Evolutionary conservation across 1,140 invertebrate species (phyloP).

Genomic region (Dendrolimus kikuchii): DNA sequence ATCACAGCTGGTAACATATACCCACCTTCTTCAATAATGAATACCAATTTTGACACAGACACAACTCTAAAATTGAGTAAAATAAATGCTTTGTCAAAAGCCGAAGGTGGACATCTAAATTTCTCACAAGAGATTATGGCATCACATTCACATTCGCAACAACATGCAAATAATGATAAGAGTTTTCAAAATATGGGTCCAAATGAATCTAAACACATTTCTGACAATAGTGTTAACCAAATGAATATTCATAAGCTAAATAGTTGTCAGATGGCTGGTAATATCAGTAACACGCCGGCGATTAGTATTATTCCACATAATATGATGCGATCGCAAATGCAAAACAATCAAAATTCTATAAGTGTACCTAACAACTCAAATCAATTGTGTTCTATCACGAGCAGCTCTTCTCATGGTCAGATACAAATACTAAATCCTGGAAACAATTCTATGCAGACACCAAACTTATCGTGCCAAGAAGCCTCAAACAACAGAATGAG

Average conservation of each 20-base stretch:
- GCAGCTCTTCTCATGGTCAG: conserved; percentile 44
- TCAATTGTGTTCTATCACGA: conserved; percentile 54
- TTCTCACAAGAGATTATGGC: conserved; percentile 66
- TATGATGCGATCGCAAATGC: conserved; percentile 46
- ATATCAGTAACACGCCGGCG: conserved; percentile 47
- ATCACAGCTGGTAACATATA: conserved; percentile 64
- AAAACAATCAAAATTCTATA: conserved; percentile 52
- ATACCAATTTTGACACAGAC: conserved; percentile 57
- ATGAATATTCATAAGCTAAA: conserved; percentile 62
- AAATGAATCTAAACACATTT: conserved; percentile 49
- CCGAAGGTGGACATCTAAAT: conserved; percentile 60
- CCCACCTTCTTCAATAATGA: conserved; percentile 51
- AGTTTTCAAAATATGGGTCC: conserved; percentile 56
- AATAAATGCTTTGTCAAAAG: conserved; percentile 61
- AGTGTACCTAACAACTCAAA: conserved; percentile 50
- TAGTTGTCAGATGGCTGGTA: conserved; percentile 56
- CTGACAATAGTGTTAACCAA: conserved; percentile 40
- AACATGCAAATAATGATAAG: conserved; percentile 57
- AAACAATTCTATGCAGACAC: conserved; percentile 53
- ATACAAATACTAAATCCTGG: conserved; percentile 52
- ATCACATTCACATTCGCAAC: conserved; percentile 62
- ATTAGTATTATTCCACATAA: conserved; percentile 63
- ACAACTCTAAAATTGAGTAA: conserved; percentile 62
- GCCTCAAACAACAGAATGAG: conserved; percentile 47
- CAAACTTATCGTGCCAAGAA: conserved; percentile 60